phyloP scores from a whole-genome alignment of 1,140 invertebrate genomes.

The Amphibalanus amphitrite region DNA sequence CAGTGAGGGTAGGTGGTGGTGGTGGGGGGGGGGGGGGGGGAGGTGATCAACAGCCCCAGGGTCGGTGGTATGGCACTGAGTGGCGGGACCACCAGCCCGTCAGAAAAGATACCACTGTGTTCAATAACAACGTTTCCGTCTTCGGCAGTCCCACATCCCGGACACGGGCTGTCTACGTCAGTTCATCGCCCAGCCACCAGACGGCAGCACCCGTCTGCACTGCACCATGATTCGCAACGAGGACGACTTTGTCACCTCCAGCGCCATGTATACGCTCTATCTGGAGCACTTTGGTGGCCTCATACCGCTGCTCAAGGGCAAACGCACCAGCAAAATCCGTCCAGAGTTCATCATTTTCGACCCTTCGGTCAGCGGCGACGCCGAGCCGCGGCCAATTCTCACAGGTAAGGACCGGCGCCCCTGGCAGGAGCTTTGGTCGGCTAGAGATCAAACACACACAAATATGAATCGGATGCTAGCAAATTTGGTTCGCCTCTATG shows the following conservation, averaged over 20 bases:
- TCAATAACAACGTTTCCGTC: no score
- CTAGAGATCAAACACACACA: no score
- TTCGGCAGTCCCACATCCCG: constrained; percentile 72
- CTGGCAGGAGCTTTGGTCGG: no score
- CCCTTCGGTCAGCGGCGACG: constrained; percentile 44
- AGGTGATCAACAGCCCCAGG: no score
- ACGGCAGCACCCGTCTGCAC: constrained; percentile 62
- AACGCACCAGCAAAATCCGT: constrained; percentile 84
- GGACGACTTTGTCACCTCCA: constrained; percentile 31
- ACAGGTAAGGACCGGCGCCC: background rate
- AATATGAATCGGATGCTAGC: no score
- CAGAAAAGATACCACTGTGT: no score
- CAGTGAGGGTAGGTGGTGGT: no score
- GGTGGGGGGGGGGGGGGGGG: no score
- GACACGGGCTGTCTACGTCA: constrained; percentile 67
- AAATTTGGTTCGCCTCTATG: no score
- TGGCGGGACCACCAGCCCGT: no score
- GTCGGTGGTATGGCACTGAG: no score
- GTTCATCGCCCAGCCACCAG: constrained; percentile 81
- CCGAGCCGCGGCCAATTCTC: constrained; percentile 26
- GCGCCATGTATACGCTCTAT: constrained; percentile 84
- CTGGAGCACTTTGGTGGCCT: constrained; percentile 90
- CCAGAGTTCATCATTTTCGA: constrained; percentile 98
- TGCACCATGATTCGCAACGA: constrained; percentile 90
- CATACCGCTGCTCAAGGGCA: constrained; percentile 87